phyloP scores from a whole-genome alignment of 2,797 vertebrate species.

The Pseudochirops cupreus region DNA sequence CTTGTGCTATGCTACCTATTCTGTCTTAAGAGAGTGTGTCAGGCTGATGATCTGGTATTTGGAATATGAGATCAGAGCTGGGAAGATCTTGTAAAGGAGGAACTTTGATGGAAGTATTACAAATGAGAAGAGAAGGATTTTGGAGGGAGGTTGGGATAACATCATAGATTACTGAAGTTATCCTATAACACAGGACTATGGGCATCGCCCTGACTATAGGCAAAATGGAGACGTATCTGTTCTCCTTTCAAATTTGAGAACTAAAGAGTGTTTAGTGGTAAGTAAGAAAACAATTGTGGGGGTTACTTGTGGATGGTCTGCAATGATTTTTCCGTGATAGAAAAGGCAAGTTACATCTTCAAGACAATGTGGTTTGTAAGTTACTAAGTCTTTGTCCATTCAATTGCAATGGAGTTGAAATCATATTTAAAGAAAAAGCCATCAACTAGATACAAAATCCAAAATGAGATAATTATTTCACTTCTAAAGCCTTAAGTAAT shows the following conservation, averaged over 20 bases:
- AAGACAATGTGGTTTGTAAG: not conserved
- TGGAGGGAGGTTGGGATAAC: not conserved
- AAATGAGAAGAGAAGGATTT: not conserved
- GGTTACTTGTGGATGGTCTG: constrained; percentile 2
- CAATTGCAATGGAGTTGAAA: not conserved
- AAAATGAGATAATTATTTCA: not conserved
- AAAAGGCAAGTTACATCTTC: constrained; percentile 6
- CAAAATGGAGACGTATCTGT: not conserved
- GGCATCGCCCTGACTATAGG: not conserved
- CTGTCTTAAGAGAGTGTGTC: constrained; percentile 26
- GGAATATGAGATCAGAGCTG: constrained; percentile 1
- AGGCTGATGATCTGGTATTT: constrained; percentile 6
- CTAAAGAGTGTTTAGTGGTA: not conserved
- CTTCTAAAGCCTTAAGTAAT: not conserved
- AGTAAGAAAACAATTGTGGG: constrained; percentile 9
- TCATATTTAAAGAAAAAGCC: not conserved
- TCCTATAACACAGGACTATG: not conserved
- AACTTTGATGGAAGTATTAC: not conserved
- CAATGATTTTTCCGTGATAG: not conserved
- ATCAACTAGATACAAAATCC: not conserved
- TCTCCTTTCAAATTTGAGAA: constrained; percentile 11
- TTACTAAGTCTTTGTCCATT: not conserved
- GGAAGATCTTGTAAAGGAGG: not conserved
- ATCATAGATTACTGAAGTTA: not conserved
- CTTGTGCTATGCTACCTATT: not conserved